phyloP scores from a whole-genome alignment of 2,888 invertebrate species.

The Epistrophe grossulariae region DNA sequence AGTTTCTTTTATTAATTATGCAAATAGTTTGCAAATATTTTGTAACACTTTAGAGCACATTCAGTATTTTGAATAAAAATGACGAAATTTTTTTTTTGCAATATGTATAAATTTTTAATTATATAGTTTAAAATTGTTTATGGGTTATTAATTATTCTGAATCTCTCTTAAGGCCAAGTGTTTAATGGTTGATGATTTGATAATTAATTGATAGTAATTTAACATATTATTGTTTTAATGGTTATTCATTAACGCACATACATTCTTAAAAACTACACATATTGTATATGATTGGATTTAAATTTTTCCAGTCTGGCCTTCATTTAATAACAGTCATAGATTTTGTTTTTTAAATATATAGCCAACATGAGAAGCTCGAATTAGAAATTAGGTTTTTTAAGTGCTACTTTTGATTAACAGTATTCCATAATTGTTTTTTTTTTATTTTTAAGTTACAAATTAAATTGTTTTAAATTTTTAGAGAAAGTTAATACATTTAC shows the following conservation, averaged over 20 bases:
- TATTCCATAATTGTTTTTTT: no score
- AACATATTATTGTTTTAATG: not conserved
- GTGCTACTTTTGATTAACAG: no score
- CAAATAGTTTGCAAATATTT: not conserved
- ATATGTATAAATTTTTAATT: not conserved
- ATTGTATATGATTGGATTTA: not conserved
- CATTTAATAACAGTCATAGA: not conserved
- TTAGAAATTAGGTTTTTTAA: no score
- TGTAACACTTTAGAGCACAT: not conserved
- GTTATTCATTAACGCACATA: not conserved
- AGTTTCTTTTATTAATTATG: conserved; percentile 1
- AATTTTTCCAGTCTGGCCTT: not conserved
- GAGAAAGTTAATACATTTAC: no score
- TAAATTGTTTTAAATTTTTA: no score
- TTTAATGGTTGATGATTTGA: not conserved
- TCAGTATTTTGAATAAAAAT: not conserved
- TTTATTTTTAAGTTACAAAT: no score
- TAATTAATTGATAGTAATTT: not conserved
- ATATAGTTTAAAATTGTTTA: not conserved
- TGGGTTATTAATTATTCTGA: conserved; percentile 4
- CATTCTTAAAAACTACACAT: not conserved
- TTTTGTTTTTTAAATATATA: no score
- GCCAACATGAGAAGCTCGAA: no score
- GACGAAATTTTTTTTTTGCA: not conserved
- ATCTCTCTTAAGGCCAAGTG: not conserved